Evolutionary conservation across 2,888 invertebrate genomes (phyloP).

Genomic region (Drosophila anceps): DNA sequence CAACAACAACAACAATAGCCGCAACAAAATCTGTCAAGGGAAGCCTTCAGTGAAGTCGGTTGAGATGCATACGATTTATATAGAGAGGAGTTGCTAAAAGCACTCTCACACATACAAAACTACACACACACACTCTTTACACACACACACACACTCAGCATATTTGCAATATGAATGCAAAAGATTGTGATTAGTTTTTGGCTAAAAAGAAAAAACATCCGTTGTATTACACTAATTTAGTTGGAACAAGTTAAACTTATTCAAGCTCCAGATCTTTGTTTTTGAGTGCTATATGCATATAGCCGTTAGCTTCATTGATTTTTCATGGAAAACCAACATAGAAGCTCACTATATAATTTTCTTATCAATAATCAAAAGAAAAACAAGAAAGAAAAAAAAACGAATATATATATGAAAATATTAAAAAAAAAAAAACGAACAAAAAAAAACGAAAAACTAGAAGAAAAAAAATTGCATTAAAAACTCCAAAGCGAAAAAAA

Average conservation of each 20-base stretch:
- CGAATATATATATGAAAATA: conserved; percentile 42
- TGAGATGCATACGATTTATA: conserved; percentile 35
- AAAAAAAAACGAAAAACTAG: conserved; percentile 58
- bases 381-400: conserved; percentile 50
- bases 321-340: conserved; percentile 75
- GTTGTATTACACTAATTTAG: conserved; percentile 71
- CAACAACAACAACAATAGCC: conserved; percentile 1
- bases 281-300: conserved; percentile 35
- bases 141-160: conserved; percentile 46
- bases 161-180: conserved; percentile 58
- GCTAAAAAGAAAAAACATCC: conserved; percentile 45
- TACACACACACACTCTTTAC: conserved; percentile 19
- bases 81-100: conserved; percentile 32
- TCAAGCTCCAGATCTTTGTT: conserved; percentile 40
- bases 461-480: conserved; percentile 48
- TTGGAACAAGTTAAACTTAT: conserved; percentile 69
- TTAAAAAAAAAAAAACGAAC: conserved; percentile 54
- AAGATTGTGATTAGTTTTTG: conserved; percentile 74
- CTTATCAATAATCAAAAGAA: conserved; percentile 44
- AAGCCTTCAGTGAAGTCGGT: conserved; percentile 27
- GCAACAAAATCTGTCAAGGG: conserved; percentile 25
- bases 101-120: conserved; percentile 20
- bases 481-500: conserved; percentile 45
- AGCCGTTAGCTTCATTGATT: conserved; percentile 72
- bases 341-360: conserved; percentile 52